phyloP scores from a whole-genome alignment of 2,888 invertebrate species.

The Gymnoscelis rufifasciata region DNA sequence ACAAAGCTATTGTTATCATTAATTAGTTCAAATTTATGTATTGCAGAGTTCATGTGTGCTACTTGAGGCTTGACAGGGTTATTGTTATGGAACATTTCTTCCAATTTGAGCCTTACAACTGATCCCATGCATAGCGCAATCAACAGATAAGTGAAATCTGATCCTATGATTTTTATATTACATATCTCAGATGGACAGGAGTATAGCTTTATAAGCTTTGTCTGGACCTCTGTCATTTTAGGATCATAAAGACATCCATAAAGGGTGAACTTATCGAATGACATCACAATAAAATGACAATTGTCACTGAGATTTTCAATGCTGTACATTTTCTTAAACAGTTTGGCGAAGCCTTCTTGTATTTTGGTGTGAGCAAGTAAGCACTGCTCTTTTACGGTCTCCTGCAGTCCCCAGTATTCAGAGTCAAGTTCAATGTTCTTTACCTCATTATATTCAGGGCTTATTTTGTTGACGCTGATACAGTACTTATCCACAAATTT shows the following conservation, averaged over 20 bases:
- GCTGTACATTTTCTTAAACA: constrained; percentile 32
- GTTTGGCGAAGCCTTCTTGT: constrained; percentile 24
- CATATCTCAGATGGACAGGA: constrained; percentile 53
- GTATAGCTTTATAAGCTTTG: constrained; percentile 43
- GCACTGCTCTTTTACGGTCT: constrained; percentile 29
- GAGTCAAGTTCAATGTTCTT: constrained; percentile 33
- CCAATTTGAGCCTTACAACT: constrained; percentile 43
- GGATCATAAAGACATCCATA: constrained; percentile 43
- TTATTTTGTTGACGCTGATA: constrained; percentile 44
- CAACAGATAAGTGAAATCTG: constrained; percentile 35
- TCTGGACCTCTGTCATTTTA: constrained; percentile 31
- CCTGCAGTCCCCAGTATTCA: constrained; percentile 29
- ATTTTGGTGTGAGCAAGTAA: constrained; percentile 33
- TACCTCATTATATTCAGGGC: constrained; percentile 40
- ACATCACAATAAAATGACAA: constrained; percentile 37
- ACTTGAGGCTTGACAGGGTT: constrained; percentile 28
- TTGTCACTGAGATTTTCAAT: constrained; percentile 20
- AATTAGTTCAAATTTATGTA: constrained; percentile 41
- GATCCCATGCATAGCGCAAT: constrained; percentile 54
- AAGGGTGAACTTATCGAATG: constrained; percentile 45
- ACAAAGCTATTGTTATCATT: constrained; percentile 39
- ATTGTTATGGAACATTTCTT: constrained; percentile 13
- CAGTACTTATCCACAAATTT: constrained; percentile 42
- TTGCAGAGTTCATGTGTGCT: constrained; percentile 53
- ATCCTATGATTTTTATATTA: constrained; percentile 39